phyloP scores from a whole-genome alignment of 2,888 invertebrate species.

The Plebejus anna region DNA sequence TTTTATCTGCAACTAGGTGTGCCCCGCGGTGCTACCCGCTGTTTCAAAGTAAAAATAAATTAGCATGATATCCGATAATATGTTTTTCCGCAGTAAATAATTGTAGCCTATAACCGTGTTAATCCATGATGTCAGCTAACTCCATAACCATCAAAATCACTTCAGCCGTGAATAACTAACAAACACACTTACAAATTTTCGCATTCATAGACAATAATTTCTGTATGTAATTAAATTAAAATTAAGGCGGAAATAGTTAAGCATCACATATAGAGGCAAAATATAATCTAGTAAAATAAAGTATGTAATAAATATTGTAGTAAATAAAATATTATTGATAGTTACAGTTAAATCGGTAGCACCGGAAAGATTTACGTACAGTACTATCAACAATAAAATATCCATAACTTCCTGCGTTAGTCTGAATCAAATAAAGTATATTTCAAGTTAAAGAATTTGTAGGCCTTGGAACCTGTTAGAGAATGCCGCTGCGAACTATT shows the following conservation, averaged over 20 bases:
- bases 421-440: slow-evolving; percentile 24
- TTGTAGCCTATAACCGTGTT: no score
- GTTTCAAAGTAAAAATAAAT: no score
- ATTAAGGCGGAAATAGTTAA: background rate
- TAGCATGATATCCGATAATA: no score
- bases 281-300: background rate
- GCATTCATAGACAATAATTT: background rate
- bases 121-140: no score
- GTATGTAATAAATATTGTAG: background rate
- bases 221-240: background rate
- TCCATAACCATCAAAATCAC: no score
- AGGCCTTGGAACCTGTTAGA: slow-evolving; percentile 29
- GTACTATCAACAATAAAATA: slow-evolving; percentile 11
- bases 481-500: slow-evolving; percentile 30
- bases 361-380: background rate
- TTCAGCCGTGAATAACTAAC: no score
- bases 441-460: slow-evolving; percentile 28
- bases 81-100: no score
- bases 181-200: no score
- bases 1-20: no score
- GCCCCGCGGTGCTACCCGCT: no score
- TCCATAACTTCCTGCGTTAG: slow-evolving; percentile 23
- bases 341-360: background rate
- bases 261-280: background rate
- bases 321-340: background rate